Percentiles rank a stretch among this genome's conserved stretches.
These are phyloP conservation scores for Acanthis flammea DNA, from an alignment of 2,797 vertebrate species.

Conservation along the genomic window DNA sequence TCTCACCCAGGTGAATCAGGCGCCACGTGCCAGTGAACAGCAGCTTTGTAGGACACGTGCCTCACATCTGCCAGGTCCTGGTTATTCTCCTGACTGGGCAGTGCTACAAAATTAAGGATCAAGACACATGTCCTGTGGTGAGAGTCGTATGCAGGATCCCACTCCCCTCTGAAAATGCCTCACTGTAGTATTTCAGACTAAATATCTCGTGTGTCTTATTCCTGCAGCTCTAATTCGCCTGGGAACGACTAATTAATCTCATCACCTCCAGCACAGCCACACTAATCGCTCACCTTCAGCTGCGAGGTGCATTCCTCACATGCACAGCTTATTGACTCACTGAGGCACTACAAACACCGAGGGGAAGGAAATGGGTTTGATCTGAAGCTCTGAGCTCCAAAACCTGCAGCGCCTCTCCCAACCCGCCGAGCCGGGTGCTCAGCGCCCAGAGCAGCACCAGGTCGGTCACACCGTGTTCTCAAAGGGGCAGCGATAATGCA, in stretches of 20 bases:
- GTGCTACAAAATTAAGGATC: neutral
- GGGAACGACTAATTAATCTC: neutral
- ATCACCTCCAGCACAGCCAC: neutral
- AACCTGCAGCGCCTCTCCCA: neutral
- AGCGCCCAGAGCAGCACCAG: neutral
- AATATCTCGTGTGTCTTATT: neutral
- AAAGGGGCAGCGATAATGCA: rapidly evolving
- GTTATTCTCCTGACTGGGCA: neutral
- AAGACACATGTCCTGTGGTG: neutral
- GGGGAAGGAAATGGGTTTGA: neutral
- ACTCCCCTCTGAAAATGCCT: neutral
- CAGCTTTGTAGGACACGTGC: neutral
- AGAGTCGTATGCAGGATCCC: neutral
- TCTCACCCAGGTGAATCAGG: neutral
- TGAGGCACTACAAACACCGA: neutral
- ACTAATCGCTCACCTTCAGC: neutral
- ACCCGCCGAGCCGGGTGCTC: rapidly evolving
- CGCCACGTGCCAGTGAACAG: rapidly evolving
- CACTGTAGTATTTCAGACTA: neutral
- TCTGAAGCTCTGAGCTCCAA: neutral
- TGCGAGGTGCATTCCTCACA: neutral
- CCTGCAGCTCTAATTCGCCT: neutral
- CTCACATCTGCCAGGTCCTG: rapidly evolving
- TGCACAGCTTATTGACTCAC: neutral
- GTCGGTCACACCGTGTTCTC: neutral